These are phyloP conservation scores for Lerista edwardsae DNA, from an alignment of 2,797 vertebrate genomes.

Conservation along the genomic window DNA sequence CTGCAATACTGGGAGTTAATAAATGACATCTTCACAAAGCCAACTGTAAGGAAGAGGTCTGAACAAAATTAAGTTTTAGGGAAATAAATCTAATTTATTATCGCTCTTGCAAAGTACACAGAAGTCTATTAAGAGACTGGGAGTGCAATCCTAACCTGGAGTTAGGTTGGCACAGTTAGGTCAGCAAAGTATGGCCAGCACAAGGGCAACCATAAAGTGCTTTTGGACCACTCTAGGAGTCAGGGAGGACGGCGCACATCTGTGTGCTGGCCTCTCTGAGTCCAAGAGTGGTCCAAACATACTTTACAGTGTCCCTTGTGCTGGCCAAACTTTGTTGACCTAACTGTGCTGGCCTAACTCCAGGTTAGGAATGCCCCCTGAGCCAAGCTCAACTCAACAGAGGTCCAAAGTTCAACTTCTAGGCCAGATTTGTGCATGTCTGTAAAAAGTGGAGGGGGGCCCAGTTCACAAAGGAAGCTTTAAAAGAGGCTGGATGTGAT, in stretches of 20 bases:
- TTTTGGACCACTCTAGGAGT: too few species aligned
- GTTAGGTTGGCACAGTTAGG: too few species aligned
- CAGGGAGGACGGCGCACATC: too few species aligned
- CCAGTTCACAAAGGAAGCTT: not conserved
- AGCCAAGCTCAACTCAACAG: slow-evolving; percentile 11
- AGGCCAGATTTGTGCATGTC: slow-evolving; percentile 12
- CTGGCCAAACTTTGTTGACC: too few species aligned
- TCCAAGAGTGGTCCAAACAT: too few species aligned
- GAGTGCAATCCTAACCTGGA: too few species aligned
- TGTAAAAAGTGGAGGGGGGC: not conserved
- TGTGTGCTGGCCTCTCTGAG: too few species aligned
- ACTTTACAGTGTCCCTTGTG: too few species aligned
- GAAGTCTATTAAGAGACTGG: not conserved
- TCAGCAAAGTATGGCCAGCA: too few species aligned
- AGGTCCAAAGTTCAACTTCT: not conserved
- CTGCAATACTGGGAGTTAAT: slow-evolving; percentile 33
- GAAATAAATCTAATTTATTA: not conserved
- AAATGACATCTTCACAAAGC: slow-evolving; percentile 30
- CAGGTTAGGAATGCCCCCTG: too few species aligned
- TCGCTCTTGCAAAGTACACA: not conserved
- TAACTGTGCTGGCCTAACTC: too few species aligned
- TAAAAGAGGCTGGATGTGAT: not conserved
- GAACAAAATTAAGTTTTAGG: not conserved
- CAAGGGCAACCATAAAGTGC: too few species aligned
- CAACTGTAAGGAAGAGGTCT: not conserved